phyloP scores from a whole-genome alignment of 2,888 invertebrate species.

The Crocallis elinguaria region DNA sequence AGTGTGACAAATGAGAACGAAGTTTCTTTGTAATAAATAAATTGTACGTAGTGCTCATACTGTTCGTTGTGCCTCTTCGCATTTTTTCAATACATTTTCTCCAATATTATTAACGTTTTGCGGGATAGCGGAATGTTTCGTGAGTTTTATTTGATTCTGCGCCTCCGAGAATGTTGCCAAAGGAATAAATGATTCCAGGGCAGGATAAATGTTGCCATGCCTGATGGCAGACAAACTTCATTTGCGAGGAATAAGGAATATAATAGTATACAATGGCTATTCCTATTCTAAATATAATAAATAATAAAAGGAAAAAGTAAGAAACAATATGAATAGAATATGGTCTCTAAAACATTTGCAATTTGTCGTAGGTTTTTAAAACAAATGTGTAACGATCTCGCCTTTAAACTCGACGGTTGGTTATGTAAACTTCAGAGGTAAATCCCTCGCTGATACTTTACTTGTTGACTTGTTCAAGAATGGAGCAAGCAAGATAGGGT shows the following conservation, averaged over 20 bases:
- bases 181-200: not conserved
- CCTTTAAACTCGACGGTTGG: no score
- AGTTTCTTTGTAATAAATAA: no score
- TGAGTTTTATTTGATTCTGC: constrained; percentile 20
- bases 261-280: not conserved
- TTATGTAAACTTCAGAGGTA: no score
- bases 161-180: constrained; percentile 10
- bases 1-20: no score
- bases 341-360: no score
- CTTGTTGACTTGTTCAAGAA: not conserved
- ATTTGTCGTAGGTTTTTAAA: no score
- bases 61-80: not conserved
- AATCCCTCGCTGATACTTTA: not conserved
- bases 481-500: not conserved
- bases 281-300: no score
- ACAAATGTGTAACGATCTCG: no score
- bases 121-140: constrained; percentile 14
- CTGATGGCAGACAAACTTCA: not conserved
- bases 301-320: no score
- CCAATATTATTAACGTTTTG: constrained; percentile 20
- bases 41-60: not conserved
- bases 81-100: constrained; percentile 5
- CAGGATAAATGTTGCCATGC: constrained; percentile 2
- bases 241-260: not conserved
- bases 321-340: no score